Evolutionary conservation across 1,140 invertebrate species (phyloP), one percentile per base, ranked within the genome.

Genomic region (Cotesia vestalis): DNA sequence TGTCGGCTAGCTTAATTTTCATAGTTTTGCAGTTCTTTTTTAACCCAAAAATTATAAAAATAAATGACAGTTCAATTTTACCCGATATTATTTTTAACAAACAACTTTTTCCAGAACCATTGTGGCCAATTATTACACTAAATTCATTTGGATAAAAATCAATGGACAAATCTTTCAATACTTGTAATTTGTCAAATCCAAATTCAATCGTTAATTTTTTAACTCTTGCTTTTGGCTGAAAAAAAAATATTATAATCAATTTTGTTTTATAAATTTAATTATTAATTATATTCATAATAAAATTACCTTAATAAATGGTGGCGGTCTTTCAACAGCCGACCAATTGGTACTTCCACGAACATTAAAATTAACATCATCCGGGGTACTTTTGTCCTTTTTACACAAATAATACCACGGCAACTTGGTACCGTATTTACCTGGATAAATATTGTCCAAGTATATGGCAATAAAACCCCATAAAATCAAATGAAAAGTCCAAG

Each of bases 71-170:
- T 17, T 4, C 40, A 4, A 11, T 36, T 69, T 46, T 78, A 88
- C 90, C 90, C 72, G 89, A 90, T 11, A 92, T 78, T 80, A 91
- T 90, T 27, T 87, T 85, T 89, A 93, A 87, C 81, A 87, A 82
- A 79, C 88, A 89, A 12, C 89, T 79, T 78, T 88, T 88, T 51
- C 87, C 87, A 66, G 87, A 75, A 34, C 86, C 87, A 75, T 92
- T 92, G 74, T 90, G 91, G 1, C 95, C 95, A n/a, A 97, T 85
- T 38, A 97, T 84, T 20, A 94, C 89, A 1, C 90, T 91, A 35
- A 92, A 91, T 82, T 92, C 89, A 72, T 90, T 85, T 73, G 90
- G 84, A 76, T 90, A 91, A 78, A 96, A 92, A 73, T 94, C 91
- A 52, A 96, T 80, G 74, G 81, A 90, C 66, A 93, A 81, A 73